Base-by-base conservation (phyloP, 2,113 vertebrate species). In the Epinephelus fuscoguttatus region DNA sequence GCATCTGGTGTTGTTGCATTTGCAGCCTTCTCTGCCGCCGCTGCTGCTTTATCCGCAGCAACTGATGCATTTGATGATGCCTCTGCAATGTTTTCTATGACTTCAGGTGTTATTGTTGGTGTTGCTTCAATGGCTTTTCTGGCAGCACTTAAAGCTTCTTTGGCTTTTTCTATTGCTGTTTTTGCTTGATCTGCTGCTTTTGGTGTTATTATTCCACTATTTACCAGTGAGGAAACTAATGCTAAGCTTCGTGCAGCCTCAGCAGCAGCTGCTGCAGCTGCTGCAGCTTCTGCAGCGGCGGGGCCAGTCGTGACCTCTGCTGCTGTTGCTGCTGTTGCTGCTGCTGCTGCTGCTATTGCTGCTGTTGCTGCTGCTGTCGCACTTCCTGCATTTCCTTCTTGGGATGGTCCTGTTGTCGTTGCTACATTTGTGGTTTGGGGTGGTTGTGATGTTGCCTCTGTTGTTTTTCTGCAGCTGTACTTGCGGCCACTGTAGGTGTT, bases 41-140 rank as follows among this genome's bases (percentile, higher is more conserved):
- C 19, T 19, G 64, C 75, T 18, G 57, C 64, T 27, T 75, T 37
- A 3, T 62, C 70, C 33, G 79, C 62, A 11, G 62, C 74, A 11
- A 0, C 0, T 50, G 62, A 52, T 52, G 21, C 67, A 15, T 76
- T 67, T 6, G 17, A 2, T 30, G 56, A 18, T 27, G 74, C 68
- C 10, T 68, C 47, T 42, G 7, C 23, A 10, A 77, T 56, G 49
- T 3, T 47, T 0, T 6, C 1, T 10, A 45, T 3, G 2, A 62
- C 0, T 15, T 17, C 11, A 27, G 56, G 4, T 4, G 8, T 19
- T 11, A 23, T 2, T 10, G 0, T 4, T 47, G 84, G 27, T 25
- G 79, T 30, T 8, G 17, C 12, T 12, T 13, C 2, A 30, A 59
- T 6, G 17, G 68, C 78, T 30, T 1, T 0, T 9, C 3, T 6